A percentile compares a stretch with the other conserved stretches of the same genome.
Evolutionary conservation across 2,113 vertebrate genomes (phyloP).

Genomic region (Amphilophus citrinellus): DNA sequence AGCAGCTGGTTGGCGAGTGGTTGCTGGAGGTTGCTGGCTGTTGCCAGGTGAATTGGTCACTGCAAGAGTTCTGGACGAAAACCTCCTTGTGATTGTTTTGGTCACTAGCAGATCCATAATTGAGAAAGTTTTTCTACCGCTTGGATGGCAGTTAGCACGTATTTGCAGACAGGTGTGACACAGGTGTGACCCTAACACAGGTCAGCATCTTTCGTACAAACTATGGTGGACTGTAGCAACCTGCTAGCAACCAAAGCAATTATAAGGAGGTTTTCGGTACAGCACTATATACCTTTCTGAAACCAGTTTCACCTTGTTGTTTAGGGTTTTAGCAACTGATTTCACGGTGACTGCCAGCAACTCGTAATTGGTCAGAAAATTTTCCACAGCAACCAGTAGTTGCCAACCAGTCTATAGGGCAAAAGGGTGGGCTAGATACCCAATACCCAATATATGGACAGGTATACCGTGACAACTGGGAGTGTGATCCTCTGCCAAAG

Average conservation of each 20-base stretch:
- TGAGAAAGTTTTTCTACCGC: not conserved
- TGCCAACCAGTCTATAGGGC: not conserved
- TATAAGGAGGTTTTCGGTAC: too few species aligned
- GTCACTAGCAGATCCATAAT: not conserved
- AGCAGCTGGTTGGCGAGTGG: not conserved
- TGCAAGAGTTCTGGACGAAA: not conserved
- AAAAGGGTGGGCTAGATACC: not conserved
- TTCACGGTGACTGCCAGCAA: not conserved
- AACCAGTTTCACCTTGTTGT: too few species aligned
- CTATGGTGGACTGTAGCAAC: not conserved
- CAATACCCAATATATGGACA: too few species aligned
- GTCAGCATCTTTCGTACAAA: not conserved
- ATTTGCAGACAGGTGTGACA: not conserved
- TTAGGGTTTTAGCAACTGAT: not conserved
- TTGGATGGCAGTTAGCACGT: not conserved
- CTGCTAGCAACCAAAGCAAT: too few species aligned
- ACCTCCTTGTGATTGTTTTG: not conserved
- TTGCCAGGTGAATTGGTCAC: not conserved
- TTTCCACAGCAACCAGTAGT: not conserved
- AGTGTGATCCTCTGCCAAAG: not conserved
- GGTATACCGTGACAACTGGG: not conserved
- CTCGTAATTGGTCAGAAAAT: not conserved
- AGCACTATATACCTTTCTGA: too few species aligned
- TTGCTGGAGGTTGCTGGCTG: not conserved
- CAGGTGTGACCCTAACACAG: too few species aligned